Base-by-base conservation (phyloP, 1,140 invertebrate species). In the Solenopsis fugax region DNA sequence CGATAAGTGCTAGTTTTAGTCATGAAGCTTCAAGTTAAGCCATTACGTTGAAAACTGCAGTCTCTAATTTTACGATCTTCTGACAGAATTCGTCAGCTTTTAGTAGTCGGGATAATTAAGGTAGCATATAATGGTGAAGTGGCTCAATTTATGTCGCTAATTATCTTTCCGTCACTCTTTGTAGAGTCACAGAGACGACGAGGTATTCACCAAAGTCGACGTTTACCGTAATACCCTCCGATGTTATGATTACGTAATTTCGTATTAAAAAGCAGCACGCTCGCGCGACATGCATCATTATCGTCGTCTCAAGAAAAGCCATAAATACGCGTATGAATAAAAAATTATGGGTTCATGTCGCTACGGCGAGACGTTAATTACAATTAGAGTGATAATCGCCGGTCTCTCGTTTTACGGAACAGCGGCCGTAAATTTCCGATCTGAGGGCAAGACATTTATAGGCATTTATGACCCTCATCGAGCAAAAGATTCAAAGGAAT, bases 301-400 rank as follows among this genome's bases (percentile, higher is more conserved):
- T 41, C 45, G 58, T 69, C 34, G 78, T 85, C 77, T 89, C 50
- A 73, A 60, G 67, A 85, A 76, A 80, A 76, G 85, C 62, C 80
- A 87, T 90, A 87, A 89, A 90, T 87, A 87, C 50, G 85, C 62
- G 60, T 58, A 69, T 69, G 37, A 80, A 76, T 77, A 89, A 87
- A 90, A 89, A 89, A 75, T 87, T 80, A 73, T 41, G 37, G 37
- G 72, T 34, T 56, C 50, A 54, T 50, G 77, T 37, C 37, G 73
- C 29, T n/a, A 65, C 77, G 16, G 48, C 21, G 60, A 56, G 88
- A 90, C 88, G 73, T 89, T 90, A 89, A 90, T 90, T 89, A 90
- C 89, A 90, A 90, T 89, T 90, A 90, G 85, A 85, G 72, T 85
- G 88, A 89, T 90, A 89, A 90, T 87, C 88, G 88, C 18, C 45